Evolutionary conservation across 2,888 invertebrate species (phyloP).

Genomic region (Entomobrya multifasciata): DNA sequence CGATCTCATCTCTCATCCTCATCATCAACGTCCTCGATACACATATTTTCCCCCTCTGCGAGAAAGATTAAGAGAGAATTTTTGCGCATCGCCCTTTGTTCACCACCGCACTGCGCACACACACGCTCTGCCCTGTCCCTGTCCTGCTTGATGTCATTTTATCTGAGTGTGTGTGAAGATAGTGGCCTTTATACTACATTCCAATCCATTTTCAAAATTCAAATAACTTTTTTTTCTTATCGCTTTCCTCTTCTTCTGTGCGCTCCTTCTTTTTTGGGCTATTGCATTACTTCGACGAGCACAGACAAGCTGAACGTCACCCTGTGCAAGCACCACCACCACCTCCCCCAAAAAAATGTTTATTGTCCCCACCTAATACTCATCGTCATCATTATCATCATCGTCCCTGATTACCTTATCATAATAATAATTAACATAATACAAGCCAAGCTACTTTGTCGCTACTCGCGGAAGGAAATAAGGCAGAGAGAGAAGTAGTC

Average conservation of each 20-base stretch:
- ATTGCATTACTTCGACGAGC: conserved; percentile 6
- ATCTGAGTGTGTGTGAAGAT: neutral
- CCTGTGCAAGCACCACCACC: neutral
- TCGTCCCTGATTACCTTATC: conserved; percentile 7
- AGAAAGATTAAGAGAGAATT: conserved; percentile 24
- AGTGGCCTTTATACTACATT: conserved; percentile 21
- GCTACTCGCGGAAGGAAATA: conserved; percentile 23
- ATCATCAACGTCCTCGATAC: conserved; percentile 58
- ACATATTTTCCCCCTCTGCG: conserved; percentile 30
- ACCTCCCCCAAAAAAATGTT: conserved; percentile 35
- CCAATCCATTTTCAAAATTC: conserved; percentile 41
- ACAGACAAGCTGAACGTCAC: neutral
- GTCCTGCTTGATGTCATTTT: conserved; percentile 26
- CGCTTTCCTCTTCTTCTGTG: conserved; percentile 38
- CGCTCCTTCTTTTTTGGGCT: neutral
- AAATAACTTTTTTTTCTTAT: conserved; percentile 19
- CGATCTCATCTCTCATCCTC: conserved; percentile 57
- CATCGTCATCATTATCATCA: conserved; percentile 7
- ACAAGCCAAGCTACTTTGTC: neutral
- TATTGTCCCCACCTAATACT: conserved; percentile 31
- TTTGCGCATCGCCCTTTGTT: conserved; percentile 49
- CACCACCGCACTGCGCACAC: neutral
- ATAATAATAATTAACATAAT: conserved; percentile 41
- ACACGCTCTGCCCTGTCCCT: neutral
- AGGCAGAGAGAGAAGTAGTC: neutral